A percentile compares a stretch with the other conserved stretches of the same genome.
These are phyloP conservation scores for Ochlodes sylvanus DNA, from an alignment of 2,888 invertebrate genomes.

Conservation along the genomic window DNA sequence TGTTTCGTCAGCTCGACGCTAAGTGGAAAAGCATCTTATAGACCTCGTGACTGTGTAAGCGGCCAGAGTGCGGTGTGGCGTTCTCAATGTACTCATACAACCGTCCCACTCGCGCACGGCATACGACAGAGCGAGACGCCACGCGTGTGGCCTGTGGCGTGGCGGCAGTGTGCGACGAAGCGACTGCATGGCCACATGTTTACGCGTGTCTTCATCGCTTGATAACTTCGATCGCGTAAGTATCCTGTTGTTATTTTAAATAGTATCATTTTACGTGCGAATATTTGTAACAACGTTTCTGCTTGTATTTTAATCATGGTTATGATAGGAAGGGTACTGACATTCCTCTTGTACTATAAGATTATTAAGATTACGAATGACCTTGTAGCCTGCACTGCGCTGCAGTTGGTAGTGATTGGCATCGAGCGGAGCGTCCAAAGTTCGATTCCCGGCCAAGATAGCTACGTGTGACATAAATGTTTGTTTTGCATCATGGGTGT, in stretches of 20 bases:
- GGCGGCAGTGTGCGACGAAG: conserved; percentile 54
- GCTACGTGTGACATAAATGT: no score
- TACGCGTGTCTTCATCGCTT: conserved; percentile 47
- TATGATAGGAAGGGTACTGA: no score
- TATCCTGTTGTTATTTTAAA: background rate
- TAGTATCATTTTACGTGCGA: conserved; percentile 5
- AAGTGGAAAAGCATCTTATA: conserved; percentile 20
- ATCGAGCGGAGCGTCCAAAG: no score
- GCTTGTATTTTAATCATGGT: no score
- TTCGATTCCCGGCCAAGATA: no score
- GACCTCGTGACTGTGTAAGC: conserved; percentile 10
- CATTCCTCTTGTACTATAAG: no score
- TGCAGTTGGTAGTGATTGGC: no score
- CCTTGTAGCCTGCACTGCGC: no score
- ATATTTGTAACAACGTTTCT: no score
- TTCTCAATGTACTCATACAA: conserved; percentile 37
- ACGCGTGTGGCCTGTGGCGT: conserved; percentile 48
- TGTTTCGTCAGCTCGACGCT: background rate
- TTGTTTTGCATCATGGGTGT: no score
- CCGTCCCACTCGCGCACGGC: conserved; percentile 37
- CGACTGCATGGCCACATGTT: conserved; percentile 52
- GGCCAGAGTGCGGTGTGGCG: conserved; percentile 49
- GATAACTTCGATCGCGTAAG: conserved; percentile 40
- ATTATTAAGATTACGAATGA: no score
- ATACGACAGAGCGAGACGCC: conserved; percentile 8